Evolutionary conservation across 64 coral and sea anemone species (phyloP).

Genomic region (Stylophora pistillata): DNA sequence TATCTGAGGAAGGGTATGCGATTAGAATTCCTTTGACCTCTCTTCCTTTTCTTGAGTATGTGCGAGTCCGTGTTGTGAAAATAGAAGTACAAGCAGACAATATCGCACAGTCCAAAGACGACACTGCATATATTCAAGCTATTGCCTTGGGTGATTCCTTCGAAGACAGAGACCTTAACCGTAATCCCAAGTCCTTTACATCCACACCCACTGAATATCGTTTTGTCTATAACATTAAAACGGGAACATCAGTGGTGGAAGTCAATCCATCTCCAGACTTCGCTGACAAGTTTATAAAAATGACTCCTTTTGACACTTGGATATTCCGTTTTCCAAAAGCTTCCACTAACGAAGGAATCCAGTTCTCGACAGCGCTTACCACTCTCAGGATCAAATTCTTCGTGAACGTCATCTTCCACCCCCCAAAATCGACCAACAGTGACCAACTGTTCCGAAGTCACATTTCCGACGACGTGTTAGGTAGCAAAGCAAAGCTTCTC

Average conservation of each 20-base stretch:
- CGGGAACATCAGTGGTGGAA: conserved; percentile 14
- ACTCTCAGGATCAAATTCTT: conserved; percentile 44
- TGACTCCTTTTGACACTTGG: conserved; percentile 52
- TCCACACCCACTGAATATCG: conserved; percentile 36
- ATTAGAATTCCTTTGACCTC: conserved; percentile 40
- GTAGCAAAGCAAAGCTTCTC: conserved; percentile 37
- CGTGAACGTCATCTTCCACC: conserved; percentile 36
- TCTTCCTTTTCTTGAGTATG: conserved; percentile 47
- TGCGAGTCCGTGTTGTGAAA: conserved; percentile 46
- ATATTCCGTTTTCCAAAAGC: conserved; percentile 41
- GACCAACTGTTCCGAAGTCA: background rate
- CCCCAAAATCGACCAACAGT: background rate
- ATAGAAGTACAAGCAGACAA: conserved; percentile 56
- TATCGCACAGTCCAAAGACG: background rate
- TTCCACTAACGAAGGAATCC: conserved; percentile 35
- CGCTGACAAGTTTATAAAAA: conserved; percentile 23
- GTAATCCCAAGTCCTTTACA: conserved; percentile 45
- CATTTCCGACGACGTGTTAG: conserved; percentile 24
- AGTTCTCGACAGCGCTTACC: conserved; percentile 16
- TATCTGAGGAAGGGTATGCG: conserved; percentile 26
- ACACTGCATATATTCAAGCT: conserved; percentile 58
- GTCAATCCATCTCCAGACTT: conserved; percentile 29
- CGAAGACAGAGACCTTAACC: conserved; percentile 55
- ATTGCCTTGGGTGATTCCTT: conserved; percentile 33
- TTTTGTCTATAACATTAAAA: conserved; percentile 49